phyloP scores from a whole-genome alignment of 2,888 invertebrate genomes.

The Vanessa cardui region DNA sequence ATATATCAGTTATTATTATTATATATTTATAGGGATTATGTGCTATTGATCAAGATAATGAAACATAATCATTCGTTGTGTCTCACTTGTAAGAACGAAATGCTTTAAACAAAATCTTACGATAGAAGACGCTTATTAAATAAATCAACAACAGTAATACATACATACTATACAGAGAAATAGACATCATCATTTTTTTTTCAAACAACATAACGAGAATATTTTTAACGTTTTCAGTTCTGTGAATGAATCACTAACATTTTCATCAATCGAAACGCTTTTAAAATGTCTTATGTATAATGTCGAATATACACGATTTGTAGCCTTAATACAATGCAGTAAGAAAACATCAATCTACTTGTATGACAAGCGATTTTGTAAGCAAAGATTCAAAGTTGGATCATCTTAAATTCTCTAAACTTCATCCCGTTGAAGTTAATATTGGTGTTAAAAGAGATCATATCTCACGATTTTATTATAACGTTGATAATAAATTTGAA shows the following conservation, averaged over 20 bases:
- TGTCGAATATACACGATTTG: slow-evolving; percentile 36
- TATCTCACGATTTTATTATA: slow-evolving; percentile 11
- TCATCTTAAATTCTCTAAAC: slow-evolving; percentile 30
- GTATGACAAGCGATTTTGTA: slow-evolving; percentile 63
- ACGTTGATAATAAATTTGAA: background rate
- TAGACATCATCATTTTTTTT: slow-evolving; percentile 67
- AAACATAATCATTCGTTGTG: slow-evolving; percentile 67
- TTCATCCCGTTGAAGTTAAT: background rate
- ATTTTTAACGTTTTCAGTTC: slow-evolving; percentile 81
- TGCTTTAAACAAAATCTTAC: slow-evolving; percentile 46
- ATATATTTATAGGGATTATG: slow-evolving; percentile 59
- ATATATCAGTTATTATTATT: slow-evolving; percentile 57
- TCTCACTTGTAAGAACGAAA: slow-evolving; percentile 51
- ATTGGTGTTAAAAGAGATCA: slow-evolving; percentile 26
- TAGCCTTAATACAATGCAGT: slow-evolving; percentile 35
- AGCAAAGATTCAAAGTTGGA: slow-evolving; percentile 53
- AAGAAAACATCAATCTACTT: slow-evolving; percentile 55
- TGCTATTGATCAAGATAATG: slow-evolving; percentile 55
- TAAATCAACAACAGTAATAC: slow-evolving; percentile 74
- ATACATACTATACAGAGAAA: slow-evolving; percentile 73
- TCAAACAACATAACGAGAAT: slow-evolving; percentile 80
- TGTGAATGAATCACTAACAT: slow-evolving; percentile 82
- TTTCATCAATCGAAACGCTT: slow-evolving; percentile 61
- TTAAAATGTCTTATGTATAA: slow-evolving; percentile 49
- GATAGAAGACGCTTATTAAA: slow-evolving; percentile 73